phyloP scores from a whole-genome alignment of 2,797 vertebrate genomes.

The Pelodytes ibericus region DNA sequence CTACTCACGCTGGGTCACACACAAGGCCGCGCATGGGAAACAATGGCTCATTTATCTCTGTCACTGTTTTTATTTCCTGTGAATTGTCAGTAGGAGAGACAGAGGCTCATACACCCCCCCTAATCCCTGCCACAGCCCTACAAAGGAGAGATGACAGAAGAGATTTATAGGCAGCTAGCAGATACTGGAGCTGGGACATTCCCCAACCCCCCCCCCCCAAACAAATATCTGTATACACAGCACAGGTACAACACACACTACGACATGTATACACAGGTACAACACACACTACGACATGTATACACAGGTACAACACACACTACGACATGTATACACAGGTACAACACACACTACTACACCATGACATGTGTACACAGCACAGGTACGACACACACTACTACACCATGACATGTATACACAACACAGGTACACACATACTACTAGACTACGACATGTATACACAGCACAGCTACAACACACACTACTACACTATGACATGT shows the following conservation, averaged over 20 bases:
- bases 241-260: not conserved
- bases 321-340: not conserved
- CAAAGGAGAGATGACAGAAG: slow-evolving; percentile 43
- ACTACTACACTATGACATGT: too few species aligned
- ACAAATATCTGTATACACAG: not conserved
- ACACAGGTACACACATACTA: too few species aligned
- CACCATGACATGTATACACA: too few species aligned
- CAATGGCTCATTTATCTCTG: not conserved
- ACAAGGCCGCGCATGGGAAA: not conserved
- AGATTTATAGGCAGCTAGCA: slow-evolving; percentile 40
- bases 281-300: not conserved
- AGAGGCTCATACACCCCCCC: slow-evolving; percentile 29
- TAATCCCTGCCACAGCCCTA: slow-evolving; percentile 31
- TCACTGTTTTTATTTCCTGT: slow-evolving; percentile 17
- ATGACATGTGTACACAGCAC: not conserved
- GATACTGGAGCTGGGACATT: slow-evolving; percentile 36
- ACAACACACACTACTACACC: not conserved
- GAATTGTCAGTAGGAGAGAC: slow-evolving; percentile 29
- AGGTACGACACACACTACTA: too few species aligned
- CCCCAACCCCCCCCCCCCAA: slow-evolving; percentile 22
- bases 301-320: not conserved
- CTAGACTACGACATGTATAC: too few species aligned
- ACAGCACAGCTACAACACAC: too few species aligned
- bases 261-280: not conserved
- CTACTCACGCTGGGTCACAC: too few species aligned